Evolutionary conservation across 2,888 invertebrate genomes (phyloP).

Genomic region (Galeruca laticollis): DNA sequence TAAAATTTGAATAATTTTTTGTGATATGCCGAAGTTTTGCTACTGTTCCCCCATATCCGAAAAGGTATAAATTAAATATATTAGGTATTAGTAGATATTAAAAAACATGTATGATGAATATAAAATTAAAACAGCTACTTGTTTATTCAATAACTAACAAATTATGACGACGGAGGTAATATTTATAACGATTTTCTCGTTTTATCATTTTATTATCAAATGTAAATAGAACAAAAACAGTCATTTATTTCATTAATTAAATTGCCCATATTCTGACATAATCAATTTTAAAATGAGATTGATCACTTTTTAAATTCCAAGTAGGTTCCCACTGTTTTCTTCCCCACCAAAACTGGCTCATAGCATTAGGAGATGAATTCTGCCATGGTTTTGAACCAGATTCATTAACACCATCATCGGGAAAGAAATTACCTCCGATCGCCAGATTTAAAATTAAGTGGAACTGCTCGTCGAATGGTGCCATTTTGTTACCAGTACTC

Average conservation of each 20-base stretch:
- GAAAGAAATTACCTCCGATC: constrained; percentile 73
- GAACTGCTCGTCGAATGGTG: constrained; percentile 79
- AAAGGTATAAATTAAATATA: too few relatives aligned
- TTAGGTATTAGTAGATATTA: too few relatives aligned
- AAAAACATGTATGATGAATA: too few relatives aligned
- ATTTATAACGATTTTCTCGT: too few relatives aligned
- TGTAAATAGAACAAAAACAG: background rate
- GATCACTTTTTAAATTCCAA: constrained; percentile 66
- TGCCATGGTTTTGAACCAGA: constrained; percentile 75
- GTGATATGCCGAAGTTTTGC: too few relatives aligned
- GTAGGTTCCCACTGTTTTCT: constrained; percentile 70
- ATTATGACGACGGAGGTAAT: too few relatives aligned
- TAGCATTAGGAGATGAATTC: constrained; percentile 64
- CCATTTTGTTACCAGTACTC: constrained; percentile 70
- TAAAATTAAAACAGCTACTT: too few relatives aligned
- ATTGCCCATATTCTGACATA: constrained; percentile 73
- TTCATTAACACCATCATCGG: constrained; percentile 69
- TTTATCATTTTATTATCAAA: background rate
- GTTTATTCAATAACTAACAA: too few relatives aligned
- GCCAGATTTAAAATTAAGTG: constrained; percentile 71
- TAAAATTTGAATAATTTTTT: too few relatives aligned
- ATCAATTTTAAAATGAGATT: constrained; percentile 75
- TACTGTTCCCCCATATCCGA: too few relatives aligned
- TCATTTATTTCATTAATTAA: constrained; percentile 45
- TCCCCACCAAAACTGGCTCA: constrained; percentile 72